Base-by-base conservation (phyloP, 2,797 vertebrate species). In the Taenioides sp. region DNA sequence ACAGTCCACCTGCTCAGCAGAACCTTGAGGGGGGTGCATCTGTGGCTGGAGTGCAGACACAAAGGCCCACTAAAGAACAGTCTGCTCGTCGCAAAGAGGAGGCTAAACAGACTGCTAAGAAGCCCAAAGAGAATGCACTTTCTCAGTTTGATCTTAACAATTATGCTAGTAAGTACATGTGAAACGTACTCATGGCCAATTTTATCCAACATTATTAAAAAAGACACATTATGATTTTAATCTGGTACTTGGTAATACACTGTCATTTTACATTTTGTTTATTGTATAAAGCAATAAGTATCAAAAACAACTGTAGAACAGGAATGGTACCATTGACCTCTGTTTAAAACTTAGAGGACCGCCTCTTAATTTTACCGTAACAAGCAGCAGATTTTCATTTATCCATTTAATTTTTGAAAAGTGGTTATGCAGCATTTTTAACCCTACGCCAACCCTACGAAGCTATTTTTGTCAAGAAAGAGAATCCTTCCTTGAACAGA, bases 101-200 rank as follows among this genome's bases (percentile, higher is more conserved):
- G 2, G 88, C 94, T 57, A 99, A 97, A 81, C 92, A 95, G 77
- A 93, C 93, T 4, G 90, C 95, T 25, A 99, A 98, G 89, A 99
- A 98, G 84, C 95, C 96, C 66, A 99, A 99, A 86, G 98, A 95
- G 78, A 98, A 99, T 72, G 98, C 97, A 0, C 93, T 99, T 23
- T 99, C 97, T 70, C 98, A 99, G 80, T 99, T 99, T 87, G 98
- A 99, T 87, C 97, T 99, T 72, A 99, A 99, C 92, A 99, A 99
- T 91, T 99, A 99, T 52, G 98, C 98, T 88, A 99, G 98, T 99
- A 89, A 85, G 97, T 96, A 65, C 47, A 75, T 37, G 3, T 34
- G 17, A 37, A 5, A 11, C 7, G 2, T 34, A 28, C 25, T 59
- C 55, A 58, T 14, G 12, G 23, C 5, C 11, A 2, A 17, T 14